A percentile compares a stretch with the other conserved stretches of the same genome.
Conservation (phyloP, 2,797 vertebrate genomes). For the Lerista edwardsae region DNA sequence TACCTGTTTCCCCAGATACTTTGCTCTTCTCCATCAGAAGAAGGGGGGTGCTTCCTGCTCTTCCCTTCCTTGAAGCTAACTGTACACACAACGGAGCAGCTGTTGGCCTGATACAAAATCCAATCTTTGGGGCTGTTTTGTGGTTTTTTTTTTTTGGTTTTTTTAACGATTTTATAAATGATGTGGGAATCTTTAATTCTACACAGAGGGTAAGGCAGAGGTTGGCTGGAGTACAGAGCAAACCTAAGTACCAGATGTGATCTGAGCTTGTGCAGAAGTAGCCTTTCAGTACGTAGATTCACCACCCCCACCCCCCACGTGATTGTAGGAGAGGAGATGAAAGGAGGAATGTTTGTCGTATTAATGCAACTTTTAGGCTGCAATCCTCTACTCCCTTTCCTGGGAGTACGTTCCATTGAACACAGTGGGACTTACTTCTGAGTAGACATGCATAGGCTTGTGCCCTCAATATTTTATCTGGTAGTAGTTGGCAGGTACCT, state of each 20-base stretch:
- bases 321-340: background rate
- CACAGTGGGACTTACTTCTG: too few species aligned
- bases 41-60: background rate
- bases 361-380: background rate
- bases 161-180: background rate
- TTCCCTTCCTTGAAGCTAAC: background rate
- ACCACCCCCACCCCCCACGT: background rate
- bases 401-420: too few species aligned
- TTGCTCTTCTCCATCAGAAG: background rate
- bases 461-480: too few species aligned
- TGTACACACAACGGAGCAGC: background rate
- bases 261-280: constrained; percentile 6
- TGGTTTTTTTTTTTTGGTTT: too few species aligned
- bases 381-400: too few species aligned
- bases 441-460: too few species aligned
- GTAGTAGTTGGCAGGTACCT: background rate
- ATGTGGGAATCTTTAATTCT: constrained; percentile 19
- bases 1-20: background rate
- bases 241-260: constrained; percentile 18
- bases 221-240: constrained; percentile 2
- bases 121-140: background rate
- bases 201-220: constrained; percentile 1
- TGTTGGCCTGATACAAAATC: constrained; percentile 7
- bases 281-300: constrained; percentile 13
- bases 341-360: background rate